Conservation (phyloP, 2,888 invertebrate species). For the Latrodectus elegans region DNA sequence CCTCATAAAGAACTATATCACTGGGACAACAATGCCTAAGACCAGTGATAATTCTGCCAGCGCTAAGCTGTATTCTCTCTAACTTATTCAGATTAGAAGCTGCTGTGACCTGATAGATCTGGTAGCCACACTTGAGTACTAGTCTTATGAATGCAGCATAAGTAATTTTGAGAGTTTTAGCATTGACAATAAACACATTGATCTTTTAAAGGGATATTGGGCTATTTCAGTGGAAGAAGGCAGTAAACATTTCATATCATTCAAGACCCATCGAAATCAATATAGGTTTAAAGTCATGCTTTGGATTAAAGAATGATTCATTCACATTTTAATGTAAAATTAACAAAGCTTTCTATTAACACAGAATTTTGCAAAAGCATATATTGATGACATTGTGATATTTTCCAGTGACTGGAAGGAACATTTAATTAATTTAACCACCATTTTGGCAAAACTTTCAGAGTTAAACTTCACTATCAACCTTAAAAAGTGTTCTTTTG, state of each 20-base stretch:
- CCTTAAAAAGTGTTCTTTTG: neutral
- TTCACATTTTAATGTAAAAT: conserved; percentile 60
- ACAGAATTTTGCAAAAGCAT: neutral
- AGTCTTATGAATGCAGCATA: too few species aligned
- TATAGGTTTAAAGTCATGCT: conserved; percentile 32
- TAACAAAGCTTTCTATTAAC: conserved; percentile 40
- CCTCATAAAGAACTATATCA: too few species aligned
- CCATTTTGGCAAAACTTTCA: neutral
- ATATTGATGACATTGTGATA: neutral
- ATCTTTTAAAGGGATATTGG: conserved; percentile 69
- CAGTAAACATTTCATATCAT: conserved; percentile 65
- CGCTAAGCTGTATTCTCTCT: too few species aligned
- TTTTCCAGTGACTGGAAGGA: neutral
- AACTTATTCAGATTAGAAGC: too few species aligned
- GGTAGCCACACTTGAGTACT: too few species aligned
- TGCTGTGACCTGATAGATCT: too few species aligned
- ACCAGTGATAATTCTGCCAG: too few species aligned
- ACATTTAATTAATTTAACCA: too few species aligned
- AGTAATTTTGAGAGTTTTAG: too few species aligned
- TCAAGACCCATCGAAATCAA: conserved; percentile 56
- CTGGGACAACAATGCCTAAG: too few species aligned
- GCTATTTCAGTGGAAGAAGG: conserved; percentile 55
- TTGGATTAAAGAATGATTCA: too few species aligned
- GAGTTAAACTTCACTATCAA: neutral
- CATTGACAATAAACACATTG: conserved; percentile 59